Conservation (phyloP, 2,113 vertebrate genomes). For the Bettongia penicillata region DNA sequence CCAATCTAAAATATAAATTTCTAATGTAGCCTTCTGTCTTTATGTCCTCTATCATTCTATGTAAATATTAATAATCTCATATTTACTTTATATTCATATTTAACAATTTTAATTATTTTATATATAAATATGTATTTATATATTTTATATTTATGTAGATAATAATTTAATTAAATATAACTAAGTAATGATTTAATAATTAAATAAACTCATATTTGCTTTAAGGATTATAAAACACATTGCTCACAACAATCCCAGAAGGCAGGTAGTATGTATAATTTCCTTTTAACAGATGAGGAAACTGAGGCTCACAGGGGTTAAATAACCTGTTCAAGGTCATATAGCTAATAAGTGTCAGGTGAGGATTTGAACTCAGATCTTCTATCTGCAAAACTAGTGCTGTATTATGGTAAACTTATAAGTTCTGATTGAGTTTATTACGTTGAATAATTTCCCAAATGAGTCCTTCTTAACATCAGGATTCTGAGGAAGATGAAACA, state of each 20-base stretch:
- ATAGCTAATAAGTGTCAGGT: neutral
- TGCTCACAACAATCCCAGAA: neutral
- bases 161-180: no score
- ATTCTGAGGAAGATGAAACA: neutral
- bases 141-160: no score
- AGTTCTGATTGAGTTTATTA: neutral
- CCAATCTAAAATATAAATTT: neutral
- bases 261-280: neutral
- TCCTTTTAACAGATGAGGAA: neutral
- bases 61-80: neutral
- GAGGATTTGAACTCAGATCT: neutral
- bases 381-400: neutral
- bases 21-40: neutral
- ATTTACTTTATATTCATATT: neutral
- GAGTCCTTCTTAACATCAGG: neutral
- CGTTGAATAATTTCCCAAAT: neutral
- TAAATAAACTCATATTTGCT: neutral
- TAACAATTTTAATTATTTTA: no score
- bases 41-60: neutral
- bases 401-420: neutral
- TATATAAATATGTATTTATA: no score
- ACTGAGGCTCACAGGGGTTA: neutral
- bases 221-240: neutral
- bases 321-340: constrained; percentile 35
- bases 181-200: no score